phyloP scores from a whole-genome alignment of 2,888 invertebrate genomes.

The Masnerella sp. region DNA sequence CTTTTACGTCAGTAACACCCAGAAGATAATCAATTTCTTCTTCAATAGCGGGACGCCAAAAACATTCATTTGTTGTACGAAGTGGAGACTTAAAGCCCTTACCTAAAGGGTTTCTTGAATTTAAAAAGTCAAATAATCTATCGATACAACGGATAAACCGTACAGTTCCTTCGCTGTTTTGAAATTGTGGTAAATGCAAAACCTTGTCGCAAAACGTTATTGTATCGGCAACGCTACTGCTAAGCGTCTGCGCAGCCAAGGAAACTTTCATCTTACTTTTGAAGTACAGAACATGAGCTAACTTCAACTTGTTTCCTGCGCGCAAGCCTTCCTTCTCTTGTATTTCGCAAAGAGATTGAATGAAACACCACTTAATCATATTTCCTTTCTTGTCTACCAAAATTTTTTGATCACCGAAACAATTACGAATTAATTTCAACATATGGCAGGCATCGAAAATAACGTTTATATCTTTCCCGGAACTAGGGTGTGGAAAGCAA shows the following conservation, averaged over 20 bases:
- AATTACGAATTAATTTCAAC: constrained; percentile 17
- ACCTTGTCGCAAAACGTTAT: not conserved
- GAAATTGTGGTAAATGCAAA: constrained; percentile 15
- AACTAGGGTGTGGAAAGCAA: constrained; percentile 5
- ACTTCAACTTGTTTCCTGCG: constrained; percentile 10
- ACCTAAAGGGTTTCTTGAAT: constrained; percentile 18
- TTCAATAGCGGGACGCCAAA: constrained; percentile 23
- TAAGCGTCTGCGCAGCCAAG: constrained; percentile 22
- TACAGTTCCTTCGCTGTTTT: constrained; percentile 23
- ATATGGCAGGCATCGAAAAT: constrained; percentile 40
- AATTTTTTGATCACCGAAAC: not conserved
- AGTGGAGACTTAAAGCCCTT: constrained; percentile 13
- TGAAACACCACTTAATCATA: constrained; percentile 3
- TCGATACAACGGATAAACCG: constrained; percentile 30
- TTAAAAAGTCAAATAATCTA: constrained; percentile 36
- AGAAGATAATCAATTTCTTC: constrained; percentile 11
- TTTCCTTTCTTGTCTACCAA: not conserved
- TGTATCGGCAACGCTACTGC: constrained; percentile 15
- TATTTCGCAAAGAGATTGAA: not conserved
- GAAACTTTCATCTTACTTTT: not conserved
- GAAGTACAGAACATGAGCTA: not conserved
- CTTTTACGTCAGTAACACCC: not conserved
- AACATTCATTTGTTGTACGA: constrained; percentile 9
- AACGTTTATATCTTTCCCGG: constrained; percentile 9
- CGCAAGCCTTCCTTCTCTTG: constrained; percentile 13